Evolutionary conservation across 2,113 vertebrate genomes (phyloP).

Genomic region (Oncorhynchus gorbuscha): DNA sequence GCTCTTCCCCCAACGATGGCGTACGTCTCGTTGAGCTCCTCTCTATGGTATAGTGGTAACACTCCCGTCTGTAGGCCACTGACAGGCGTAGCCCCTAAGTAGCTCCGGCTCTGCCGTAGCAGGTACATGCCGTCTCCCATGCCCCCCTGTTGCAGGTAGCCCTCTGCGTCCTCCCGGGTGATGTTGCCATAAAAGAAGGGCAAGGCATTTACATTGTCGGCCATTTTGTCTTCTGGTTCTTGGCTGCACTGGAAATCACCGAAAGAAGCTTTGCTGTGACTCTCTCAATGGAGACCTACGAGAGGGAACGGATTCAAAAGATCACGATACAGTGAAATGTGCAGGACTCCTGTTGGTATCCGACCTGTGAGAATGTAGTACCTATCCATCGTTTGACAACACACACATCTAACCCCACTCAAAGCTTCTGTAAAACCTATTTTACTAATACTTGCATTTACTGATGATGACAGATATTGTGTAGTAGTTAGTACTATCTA

Average conservation of each 20-base stretch:
- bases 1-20: constrained; percentile 89
- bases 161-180: constrained; percentile 91
- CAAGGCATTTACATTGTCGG: constrained; percentile 77
- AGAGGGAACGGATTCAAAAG: not conserved
- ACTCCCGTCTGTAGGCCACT: constrained; percentile 74
- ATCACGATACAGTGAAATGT: not conserved
- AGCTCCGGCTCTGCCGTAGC: constrained; percentile 91
- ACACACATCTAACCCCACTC: not conserved
- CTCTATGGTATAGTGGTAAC: constrained; percentile 95
- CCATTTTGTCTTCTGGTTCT: constrained; percentile 34
- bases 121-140: constrained; percentile 81
- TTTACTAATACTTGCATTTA: not conserved
- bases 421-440: not conserved
- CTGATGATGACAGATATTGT: not conserved
- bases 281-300: not conserved
- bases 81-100: constrained; percentile 91
- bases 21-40: constrained; percentile 83
- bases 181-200: constrained; percentile 94
- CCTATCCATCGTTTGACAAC: not conserved
- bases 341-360: not conserved
- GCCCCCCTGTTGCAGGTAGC: constrained; percentile 82
- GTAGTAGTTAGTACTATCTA: no score
- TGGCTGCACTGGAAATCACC: not conserved
- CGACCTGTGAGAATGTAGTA: not conserved
- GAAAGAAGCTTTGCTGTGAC: not conserved